phyloP scores from a whole-genome alignment of 1,140 invertebrate species.

The Saccostrea cuccullata region DNA sequence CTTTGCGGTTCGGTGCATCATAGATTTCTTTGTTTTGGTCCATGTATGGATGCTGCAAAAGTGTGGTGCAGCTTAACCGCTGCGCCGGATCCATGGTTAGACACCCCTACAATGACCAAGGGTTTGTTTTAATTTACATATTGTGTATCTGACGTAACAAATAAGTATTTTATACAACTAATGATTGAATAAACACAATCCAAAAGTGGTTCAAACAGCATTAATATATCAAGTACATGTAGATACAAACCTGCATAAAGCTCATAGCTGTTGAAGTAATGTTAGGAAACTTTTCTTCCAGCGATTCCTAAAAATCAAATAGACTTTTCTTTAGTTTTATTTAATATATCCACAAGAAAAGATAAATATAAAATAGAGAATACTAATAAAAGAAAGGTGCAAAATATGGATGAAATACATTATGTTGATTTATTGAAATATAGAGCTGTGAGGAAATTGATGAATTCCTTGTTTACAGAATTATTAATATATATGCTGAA shows the following conservation, averaged over 20 bases:
- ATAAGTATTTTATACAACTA: too few relatives aligned
- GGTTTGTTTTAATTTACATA: background rate
- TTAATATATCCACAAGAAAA: too few relatives aligned
- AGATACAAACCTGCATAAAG: conserved; percentile 87
- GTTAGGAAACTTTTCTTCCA: conserved; percentile 91
- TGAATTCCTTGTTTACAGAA: too few relatives aligned
- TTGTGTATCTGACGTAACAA: too few relatives aligned
- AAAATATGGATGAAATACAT: too few relatives aligned
- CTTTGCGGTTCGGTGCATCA: conserved; percentile 58
- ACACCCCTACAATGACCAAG: conserved; percentile 86
- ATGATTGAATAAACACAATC: too few relatives aligned
- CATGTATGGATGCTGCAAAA: conserved; percentile 93
- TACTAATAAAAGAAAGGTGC: too few relatives aligned
- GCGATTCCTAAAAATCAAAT: conserved; percentile 80
- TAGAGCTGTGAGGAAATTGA: too few relatives aligned
- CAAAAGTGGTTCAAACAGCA: background rate
- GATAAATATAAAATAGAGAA: too few relatives aligned
- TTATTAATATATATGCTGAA: background rate
- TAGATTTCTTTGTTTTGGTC: conserved; percentile 70
- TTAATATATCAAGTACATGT: background rate
- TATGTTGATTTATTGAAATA: too few relatives aligned
- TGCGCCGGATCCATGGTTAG: conserved; percentile 95
- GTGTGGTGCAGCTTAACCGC: conserved; percentile 92
- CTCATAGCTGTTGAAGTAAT: conserved; percentile 86
- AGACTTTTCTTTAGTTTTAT: background rate